phyloP scores from a whole-genome alignment of 2,888 invertebrate species.

The Anarsia innoxiella region DNA sequence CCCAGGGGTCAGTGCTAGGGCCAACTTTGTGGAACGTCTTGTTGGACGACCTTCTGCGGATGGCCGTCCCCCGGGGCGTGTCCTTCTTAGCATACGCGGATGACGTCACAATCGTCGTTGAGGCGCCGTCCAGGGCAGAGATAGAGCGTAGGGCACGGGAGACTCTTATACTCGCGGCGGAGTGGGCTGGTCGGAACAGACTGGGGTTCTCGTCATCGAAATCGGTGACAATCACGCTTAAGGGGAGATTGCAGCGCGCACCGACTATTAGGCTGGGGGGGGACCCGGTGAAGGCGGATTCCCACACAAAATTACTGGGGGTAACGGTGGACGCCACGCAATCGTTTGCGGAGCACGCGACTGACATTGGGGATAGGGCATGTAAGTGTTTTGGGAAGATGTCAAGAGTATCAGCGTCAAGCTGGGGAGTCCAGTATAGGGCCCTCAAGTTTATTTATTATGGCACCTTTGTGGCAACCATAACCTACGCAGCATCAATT shows the following conservation, averaged over 20 bases:
- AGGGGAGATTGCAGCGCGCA: neutral
- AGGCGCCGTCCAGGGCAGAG: neutral
- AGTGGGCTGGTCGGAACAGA: constrained; percentile 18
- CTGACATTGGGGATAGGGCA: constrained; percentile 17
- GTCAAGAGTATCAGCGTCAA: constrained; percentile 22
- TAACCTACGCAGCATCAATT: neutral
- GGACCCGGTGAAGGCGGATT: constrained; percentile 10
- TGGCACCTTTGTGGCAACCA: constrained; percentile 17
- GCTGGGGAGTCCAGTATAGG: constrained; percentile 22
- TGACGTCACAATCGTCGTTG: constrained; percentile 22
- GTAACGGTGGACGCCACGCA: constrained; percentile 18
- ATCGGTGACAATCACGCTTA: constrained; percentile 8
- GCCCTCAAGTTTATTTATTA: constrained; percentile 18
- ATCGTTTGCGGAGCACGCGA: constrained; percentile 16
- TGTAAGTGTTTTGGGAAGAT: constrained; percentile 21
- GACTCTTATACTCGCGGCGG: constrained; percentile 6
- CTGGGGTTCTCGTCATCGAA: constrained; percentile 21
- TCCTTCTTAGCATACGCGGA: constrained; percentile 23
- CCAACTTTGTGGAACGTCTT: constrained; percentile 12
- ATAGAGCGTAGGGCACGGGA: constrained; percentile 1
- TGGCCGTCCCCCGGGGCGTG: constrained; percentile 17
- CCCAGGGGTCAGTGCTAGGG: constrained; percentile 16
- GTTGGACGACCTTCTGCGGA: constrained; percentile 20
- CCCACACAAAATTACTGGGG: constrained; percentile 16
- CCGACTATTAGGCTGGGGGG: neutral